A percentile compares a stretch with the other conserved stretches of the same genome.
Evolutionary conservation across 1,140 invertebrate species (phyloP).

Genomic region (Conopomorpha cramerella): DNA sequence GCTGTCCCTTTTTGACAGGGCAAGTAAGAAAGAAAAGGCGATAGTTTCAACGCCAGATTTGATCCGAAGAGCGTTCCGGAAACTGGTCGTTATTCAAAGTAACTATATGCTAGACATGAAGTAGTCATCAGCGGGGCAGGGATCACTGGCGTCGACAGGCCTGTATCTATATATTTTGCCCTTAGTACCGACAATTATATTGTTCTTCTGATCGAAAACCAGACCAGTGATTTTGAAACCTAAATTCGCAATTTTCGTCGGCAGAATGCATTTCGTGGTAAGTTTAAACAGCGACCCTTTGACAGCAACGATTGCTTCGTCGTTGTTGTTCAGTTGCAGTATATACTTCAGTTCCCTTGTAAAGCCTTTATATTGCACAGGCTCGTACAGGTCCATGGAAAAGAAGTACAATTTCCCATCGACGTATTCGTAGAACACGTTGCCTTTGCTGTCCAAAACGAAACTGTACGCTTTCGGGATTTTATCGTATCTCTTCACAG

Average conservation of each 20-base stretch:
- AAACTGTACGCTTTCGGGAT: slow-evolving; percentile 45
- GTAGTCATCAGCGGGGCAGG: slow-evolving; percentile 41
- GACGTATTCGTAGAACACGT: slow-evolving; percentile 40
- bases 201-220: slow-evolving; percentile 38
- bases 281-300: slow-evolving; percentile 36
- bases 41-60: no score
- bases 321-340: slow-evolving; percentile 30
- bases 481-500: slow-evolving; percentile 39
- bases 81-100: not conserved
- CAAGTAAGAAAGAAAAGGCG: no score
- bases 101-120: slow-evolving; percentile 38
- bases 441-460: slow-evolving; percentile 34
- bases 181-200: slow-evolving; percentile 44
- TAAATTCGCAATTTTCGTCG: slow-evolving; percentile 34
- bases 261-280: slow-evolving; percentile 29
- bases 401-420: slow-evolving; percentile 47
- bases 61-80: no score
- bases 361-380: slow-evolving; percentile 46
- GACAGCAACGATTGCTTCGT: slow-evolving; percentile 40
- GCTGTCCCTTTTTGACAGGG: not conserved
- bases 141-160: slow-evolving; percentile 28
- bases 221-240: slow-evolving; percentile 44
- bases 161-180: slow-evolving; percentile 48
- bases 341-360: slow-evolving; percentile 43
- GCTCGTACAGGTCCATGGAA: slow-evolving; percentile 33